Evolutionary conservation across 2,113 vertebrate species (phyloP), one percentile per base, ranked within the genome.

Genomic region (Ciconia stormi): DNA sequence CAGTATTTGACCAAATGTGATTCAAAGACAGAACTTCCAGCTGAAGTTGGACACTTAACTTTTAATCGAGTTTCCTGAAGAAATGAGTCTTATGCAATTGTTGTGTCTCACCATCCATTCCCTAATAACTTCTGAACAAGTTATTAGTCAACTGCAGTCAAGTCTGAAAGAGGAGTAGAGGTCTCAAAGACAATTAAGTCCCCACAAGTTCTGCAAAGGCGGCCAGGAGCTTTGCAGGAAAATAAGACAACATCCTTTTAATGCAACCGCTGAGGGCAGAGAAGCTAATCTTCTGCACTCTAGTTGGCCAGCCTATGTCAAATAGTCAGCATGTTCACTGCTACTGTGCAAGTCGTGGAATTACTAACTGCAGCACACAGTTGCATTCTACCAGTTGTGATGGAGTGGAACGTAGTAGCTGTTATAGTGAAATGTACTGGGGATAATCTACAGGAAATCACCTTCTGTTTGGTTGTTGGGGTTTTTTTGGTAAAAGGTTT

Each of bases 61-160:
- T 89, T 78, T 62, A 76, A 73, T 73, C 1, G 1, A 69, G 29
- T 92, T 94, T 91, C 55, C 91, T 84, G 47, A 89, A 96, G n/a
- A 92, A 94, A 83, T 2, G 5, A 50, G 12, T 50, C 63, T 97
- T 96, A 81, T 0, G 1, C 67, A 96, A 95, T 27, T 78, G 52
- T 49, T 79, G 42, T 63, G 82, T 82, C 93, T 92, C 94, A 86
- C 63, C 72, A 92, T 90, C 86, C 80, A 63, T 34, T 58, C 91
- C 90, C 87, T 82, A 84, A 29, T 82, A 95, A 95, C 83, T 97
- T 92, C 89, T 95, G 91, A 89, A 94, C 77, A 95, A 83, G 62
- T 70, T 90, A 91, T 87, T 92, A 81, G 94, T 74, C 91, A 96
- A 94, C 89, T 84, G 72, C 80, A 91, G 63, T 10, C 1, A 74